Evolutionary conservation across 2,888 invertebrate species (phyloP), one percentile per base, ranked within the genome.

Genomic region (Acrobasis repandana): DNA sequence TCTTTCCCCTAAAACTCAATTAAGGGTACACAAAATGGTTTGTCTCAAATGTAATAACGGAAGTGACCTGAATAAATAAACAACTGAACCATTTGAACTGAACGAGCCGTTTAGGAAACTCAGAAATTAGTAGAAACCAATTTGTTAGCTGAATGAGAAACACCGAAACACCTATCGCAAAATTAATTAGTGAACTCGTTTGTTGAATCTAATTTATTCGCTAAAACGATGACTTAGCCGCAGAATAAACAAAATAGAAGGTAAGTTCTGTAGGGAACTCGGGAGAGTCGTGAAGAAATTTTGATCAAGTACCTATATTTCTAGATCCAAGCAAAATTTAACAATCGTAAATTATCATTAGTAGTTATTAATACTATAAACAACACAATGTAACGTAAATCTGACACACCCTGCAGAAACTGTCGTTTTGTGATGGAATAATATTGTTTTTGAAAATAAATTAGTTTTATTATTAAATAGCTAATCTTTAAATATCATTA

Each of bases 181-280:
- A 82, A 83, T 82, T 83, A 84, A 84, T 83, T 83, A 82, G 80
- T 73, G 67, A 78, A 80, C 79, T 80, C 78, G 74, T 82, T 80
- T 79, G 80, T 77, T 77, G 75, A 82, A 79, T 83, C 78, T 77
- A 83, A 82, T 80, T 83, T 78, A 79, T 81, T 78, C 76, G 67
- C 68, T 61, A 73, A 77, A 77, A 69, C 73, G 73, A 75, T 77
- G 63, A 63, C 64, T 61, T 60, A 64, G 47, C 9, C 33, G 16
- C 48, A 16, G 14, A 14, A 20, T 28, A 50, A 50, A 14, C 11
- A 9, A 50, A 10, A 14, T 28, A 28, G 20, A 20, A 5, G 9
- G 2, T 20, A 5, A 50, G 11, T 20, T 28, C 28, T 50, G 28
- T 50, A 16, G 8, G 8, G 28, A 28, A 28, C 28, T 0, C 6